These are phyloP conservation scores for Ichneumoninae sp. DNA, from an alignment of 2,888 invertebrate species.

Conservation along the genomic window DNA sequence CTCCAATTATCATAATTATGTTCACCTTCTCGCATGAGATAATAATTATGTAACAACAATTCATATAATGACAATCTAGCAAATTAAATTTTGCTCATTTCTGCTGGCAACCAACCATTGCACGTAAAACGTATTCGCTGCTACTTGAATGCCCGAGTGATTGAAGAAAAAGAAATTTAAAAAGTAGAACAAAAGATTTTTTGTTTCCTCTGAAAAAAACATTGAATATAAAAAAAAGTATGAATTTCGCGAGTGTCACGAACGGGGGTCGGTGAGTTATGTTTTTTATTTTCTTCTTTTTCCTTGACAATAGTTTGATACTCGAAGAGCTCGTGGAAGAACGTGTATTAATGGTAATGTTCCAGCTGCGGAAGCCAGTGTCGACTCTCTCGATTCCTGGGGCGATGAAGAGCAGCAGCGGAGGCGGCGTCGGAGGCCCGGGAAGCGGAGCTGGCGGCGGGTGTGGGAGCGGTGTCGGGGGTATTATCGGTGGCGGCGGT, in stretches of 20 bases:
- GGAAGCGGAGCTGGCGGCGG: slow-evolving; percentile 82
- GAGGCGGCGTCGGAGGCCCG: slow-evolving; percentile 84
- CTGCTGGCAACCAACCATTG: slow-evolving; percentile 11
- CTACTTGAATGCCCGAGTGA: slow-evolving; percentile 21
- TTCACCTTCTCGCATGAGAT: not conserved
- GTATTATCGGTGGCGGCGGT: slow-evolving; percentile 85
- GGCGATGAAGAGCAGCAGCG: slow-evolving; percentile 92
- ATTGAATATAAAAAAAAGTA: not conserved
- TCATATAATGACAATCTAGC: not conserved
- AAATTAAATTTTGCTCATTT: slow-evolving; percentile 9
- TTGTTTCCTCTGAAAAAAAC: not conserved
- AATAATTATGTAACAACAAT: not conserved
- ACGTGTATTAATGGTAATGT: slow-evolving; percentile 78
- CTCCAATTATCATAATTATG: not conserved
- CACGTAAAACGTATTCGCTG: slow-evolving; percentile 20
- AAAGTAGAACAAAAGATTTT: slow-evolving; percentile 13
- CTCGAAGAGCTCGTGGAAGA: slow-evolving; percentile 52
- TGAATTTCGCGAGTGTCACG: not conserved
- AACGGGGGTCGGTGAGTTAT: slow-evolving; percentile 27
- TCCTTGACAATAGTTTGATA: slow-evolving; percentile 9
- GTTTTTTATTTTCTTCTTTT: not conserved
- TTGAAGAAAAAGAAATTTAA: not conserved
- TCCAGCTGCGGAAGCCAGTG: slow-evolving; percentile 98
- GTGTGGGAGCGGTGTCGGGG: slow-evolving; percentile 84
- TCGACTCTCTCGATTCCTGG: slow-evolving; percentile 98